Evolutionary conservation across 2,888 invertebrate species (phyloP), one percentile per base, ranked within the genome.

Genomic region (Sinohyriopsis cumingii): DNA sequence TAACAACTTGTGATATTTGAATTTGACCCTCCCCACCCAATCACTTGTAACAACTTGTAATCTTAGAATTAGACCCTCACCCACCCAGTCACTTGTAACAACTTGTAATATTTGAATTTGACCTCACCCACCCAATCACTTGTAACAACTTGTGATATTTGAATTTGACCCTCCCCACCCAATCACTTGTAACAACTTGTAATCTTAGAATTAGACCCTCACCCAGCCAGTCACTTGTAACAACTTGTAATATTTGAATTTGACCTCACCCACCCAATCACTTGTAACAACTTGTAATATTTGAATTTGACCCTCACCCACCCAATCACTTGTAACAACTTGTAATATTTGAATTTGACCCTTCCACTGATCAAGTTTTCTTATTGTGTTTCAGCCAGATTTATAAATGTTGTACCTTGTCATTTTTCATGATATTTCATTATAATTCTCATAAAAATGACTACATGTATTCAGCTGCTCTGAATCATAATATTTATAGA

Each of bases 211-310:
- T 24, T 18, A 55, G 54, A 19, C 18, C 25, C 4, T 5, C 7
- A 1, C 33, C 61, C 82, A 77, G 78, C 72, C 84, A 85, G 79
- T 85, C 85, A 66, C 55, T 62, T 63, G 28, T 18, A 20, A 53
- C 59, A 19, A 28, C n/a, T 22, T 67, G 24, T 24, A 28, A 60
- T 28, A 15, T 25, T 67, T 55, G n/a, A 61, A n/a, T 19, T 33
- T 18, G 12, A 15, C n/a, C 3, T 55, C 12, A 3, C 25, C 54
- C 9, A 20, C 1, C 33, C 7, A 33, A 7, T 33, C 33, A 33
- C 55, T 62, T 64, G 28, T 18, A 24, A 59, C 59, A 20, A 33
- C n/a, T 24, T 67, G 12, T 28, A 33, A 61, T 33, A 18, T n/a
- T 68, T 63, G 25, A 63, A 22, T 25, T 19, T 24, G 54, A 19